Percentiles rank a stretch among this genome's conserved stretches.
These are phyloP conservation scores for Bruchidius siliquastri DNA, from an alignment of 2,888 invertebrate species.

Conservation along the genomic window DNA sequence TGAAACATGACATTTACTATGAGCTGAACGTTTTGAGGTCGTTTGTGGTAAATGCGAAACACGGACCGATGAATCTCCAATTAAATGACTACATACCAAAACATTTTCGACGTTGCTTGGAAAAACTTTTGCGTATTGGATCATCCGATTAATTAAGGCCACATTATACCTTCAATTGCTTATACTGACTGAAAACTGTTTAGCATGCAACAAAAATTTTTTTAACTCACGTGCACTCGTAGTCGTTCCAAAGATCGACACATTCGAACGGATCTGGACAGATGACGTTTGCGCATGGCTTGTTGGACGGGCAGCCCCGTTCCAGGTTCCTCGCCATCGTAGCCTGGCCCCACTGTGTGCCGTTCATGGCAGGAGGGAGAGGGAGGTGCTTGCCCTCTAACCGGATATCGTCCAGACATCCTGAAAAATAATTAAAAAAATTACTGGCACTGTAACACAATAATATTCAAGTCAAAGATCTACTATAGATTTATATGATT, in stretches of 20 bases:
- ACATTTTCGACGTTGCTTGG: too few species aligned
- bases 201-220: background rate
- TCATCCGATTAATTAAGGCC: too few species aligned
- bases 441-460: too few species aligned
- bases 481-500: too few species aligned
- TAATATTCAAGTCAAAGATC: too few species aligned
- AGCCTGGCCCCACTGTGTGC: slow-evolving; percentile 93
- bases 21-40: too few species aligned
- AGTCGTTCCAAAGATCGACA: slow-evolving; percentile 96
- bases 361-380: slow-evolving; percentile 89
- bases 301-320: slow-evolving; percentile 89
- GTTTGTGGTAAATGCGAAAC: too few species aligned
- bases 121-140: too few species aligned
- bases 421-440: slow-evolving; percentile 44
- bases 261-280: slow-evolving; percentile 93
- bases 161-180: too few species aligned
- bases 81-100: too few species aligned
- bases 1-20: too few species aligned
- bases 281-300: slow-evolving; percentile 90
- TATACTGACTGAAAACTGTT: background rate
- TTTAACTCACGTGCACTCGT: slow-evolving; percentile 92
- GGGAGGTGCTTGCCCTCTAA: slow-evolving; percentile 94
- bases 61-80: too few species aligned
- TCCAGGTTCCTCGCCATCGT: slow-evolving; percentile 90
- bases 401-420: slow-evolving; percentile 78